These are phyloP conservation scores for Cerceris ruficornis DNA, from an alignment of 2,888 invertebrate genomes.

Conservation along the genomic window DNA sequence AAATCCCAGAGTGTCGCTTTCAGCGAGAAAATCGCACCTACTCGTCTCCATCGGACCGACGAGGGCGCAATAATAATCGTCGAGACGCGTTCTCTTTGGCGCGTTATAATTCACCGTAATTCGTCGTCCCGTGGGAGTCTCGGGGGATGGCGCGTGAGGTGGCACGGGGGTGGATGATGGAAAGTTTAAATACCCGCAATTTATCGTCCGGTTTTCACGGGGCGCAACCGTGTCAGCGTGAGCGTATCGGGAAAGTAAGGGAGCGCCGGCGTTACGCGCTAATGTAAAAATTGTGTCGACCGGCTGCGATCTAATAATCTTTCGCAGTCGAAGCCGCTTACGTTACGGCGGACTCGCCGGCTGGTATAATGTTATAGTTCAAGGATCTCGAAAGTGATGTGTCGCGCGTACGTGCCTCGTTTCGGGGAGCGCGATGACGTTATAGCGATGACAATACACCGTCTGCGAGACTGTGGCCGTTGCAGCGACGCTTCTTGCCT, in stretches of 20 bases:
- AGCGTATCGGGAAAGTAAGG: slow-evolving; percentile 6
- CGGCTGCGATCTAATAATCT: slow-evolving; percentile 29
- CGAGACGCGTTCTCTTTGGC: too few relatives aligned
- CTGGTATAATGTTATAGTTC: slow-evolving; percentile 52
- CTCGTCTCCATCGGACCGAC: neutral
- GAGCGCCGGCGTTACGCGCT: neutral
- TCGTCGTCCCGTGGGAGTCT: neutral
- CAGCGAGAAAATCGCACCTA: too few relatives aligned
- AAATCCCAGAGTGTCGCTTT: too few relatives aligned
- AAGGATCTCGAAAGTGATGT: slow-evolving; percentile 43
- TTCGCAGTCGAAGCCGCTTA: slow-evolving; percentile 19
- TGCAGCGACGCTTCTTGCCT: too few relatives aligned
- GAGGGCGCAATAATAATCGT: neutral
- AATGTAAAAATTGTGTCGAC: slow-evolving; percentile 24
- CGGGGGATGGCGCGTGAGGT: neutral
- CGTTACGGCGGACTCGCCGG: slow-evolving; percentile 18
- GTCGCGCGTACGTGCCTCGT: slow-evolving; percentile 15
- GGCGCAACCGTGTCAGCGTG: neutral
- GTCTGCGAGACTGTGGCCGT: neutral
- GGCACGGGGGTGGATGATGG: neutral
- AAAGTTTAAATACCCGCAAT: slow-evolving; percentile 12
- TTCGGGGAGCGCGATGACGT: slow-evolving; percentile 4
- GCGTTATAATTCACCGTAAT: too few relatives aligned
- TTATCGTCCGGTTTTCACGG: slow-evolving; percentile 1
- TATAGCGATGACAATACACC: slow-evolving; percentile 5